Base-by-base conservation (phyloP, 2,888 invertebrate species). In the Nudaria mundana region DNA sequence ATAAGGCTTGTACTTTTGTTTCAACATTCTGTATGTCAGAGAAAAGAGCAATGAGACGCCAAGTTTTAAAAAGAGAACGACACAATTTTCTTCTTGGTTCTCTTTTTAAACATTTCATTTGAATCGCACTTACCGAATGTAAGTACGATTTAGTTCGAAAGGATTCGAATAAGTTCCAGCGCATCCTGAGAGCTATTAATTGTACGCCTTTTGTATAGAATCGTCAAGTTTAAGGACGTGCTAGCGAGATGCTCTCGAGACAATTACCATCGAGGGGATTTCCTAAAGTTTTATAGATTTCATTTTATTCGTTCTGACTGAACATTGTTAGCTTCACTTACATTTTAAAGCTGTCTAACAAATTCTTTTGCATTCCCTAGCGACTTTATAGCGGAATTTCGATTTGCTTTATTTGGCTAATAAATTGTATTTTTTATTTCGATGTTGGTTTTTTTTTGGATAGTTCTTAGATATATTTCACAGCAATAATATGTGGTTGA, bases 41-140 rank as follows among this genome's bases (percentile, higher is more conserved):
- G 60, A 69, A 76, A 79, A 76, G 74, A 78, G 66, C 76, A 75
- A 52, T 63, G 67, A 69, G 66, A 80, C 66, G 67, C 62, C 68
- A 71, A 71, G 76, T 81, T 79, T 76, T 71, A 73, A 69, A 54
- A 59, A 49, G 51, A 61, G 72, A 71, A 63, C 66, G 67, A 60
- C 63, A 60, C 68, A 70, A 70, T 76, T 75, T 69, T 70, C 66
- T 66, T 69, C 62, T 64, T 63, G 56, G 64, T 71, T 70, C 70
- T 63, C 69, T 67, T 64, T 71, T 65, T 67, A 74, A 76, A n/a
- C n/a, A 72, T 77, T 79, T 72, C 72, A 72, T 76, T 74, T 79
- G 73, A 74, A 75, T 69, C 57, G 70, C 56, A 60, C 53, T 44
- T 53, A 56, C 56, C 55, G 65, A 70, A 64, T 74, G 70, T 69